phyloP scores from a whole-genome alignment of 2,113 vertebrate species.

The Carassius gibelio region DNA sequence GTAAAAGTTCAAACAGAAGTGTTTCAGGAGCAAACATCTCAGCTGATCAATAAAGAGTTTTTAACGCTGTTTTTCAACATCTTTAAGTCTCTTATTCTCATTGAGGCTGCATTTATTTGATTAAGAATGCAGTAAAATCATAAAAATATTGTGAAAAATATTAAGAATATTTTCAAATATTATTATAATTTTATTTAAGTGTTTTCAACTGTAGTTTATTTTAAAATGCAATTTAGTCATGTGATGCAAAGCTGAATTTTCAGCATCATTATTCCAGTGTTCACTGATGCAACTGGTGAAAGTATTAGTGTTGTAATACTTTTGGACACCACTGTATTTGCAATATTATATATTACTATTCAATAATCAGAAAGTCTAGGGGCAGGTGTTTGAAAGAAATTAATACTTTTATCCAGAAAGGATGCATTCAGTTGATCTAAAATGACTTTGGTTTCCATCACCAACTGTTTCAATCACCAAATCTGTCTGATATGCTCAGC shows the following conservation, averaged over 20 bases:
- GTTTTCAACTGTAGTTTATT: neutral
- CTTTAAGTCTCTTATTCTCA: neutral
- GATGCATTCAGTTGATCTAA: no score
- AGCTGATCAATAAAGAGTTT: neutral
- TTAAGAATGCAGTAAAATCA: neutral
- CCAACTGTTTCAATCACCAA: no score
- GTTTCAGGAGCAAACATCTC: neutral
- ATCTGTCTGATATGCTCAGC: no score
- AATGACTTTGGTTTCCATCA: no score
- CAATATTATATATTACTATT: no score
- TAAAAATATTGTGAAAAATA: neutral
- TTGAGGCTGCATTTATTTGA: neutral
- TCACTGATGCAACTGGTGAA: neutral
- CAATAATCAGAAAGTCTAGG: no score
- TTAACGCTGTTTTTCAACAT: neutral
- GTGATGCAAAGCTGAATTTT: neutral
- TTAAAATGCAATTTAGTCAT: neutral
- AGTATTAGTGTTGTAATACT: no score
- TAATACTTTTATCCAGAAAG: no score
- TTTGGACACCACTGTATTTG: no score
- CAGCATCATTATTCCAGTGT: neutral
- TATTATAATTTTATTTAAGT: neutral
- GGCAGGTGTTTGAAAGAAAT: no score
- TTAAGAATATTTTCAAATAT: neutral
- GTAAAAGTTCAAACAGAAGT: constrained; percentile 19